Evolutionary conservation across 2,113 vertebrate species (phyloP), one percentile per base, ranked within the genome.

Genomic region (Phalacrocorax brasilianus): DNA sequence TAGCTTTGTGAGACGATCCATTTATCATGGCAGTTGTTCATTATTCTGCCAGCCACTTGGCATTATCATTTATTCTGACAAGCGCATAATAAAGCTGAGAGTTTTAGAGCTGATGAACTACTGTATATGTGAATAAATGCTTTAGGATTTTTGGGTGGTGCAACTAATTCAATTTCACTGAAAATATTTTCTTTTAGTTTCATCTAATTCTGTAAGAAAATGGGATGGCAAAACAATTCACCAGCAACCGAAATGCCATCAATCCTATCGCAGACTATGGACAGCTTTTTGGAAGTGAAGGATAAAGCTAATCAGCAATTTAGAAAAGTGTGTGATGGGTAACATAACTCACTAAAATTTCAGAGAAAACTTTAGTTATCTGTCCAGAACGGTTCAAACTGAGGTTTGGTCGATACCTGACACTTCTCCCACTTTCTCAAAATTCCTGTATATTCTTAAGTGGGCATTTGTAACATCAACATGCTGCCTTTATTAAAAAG

Each of bases 21-120:
- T 96, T 96, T 92, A 86, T 88, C 72, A 70, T 80, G 91, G 91
- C 89, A 97, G 89, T 96, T 89, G 90, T 95, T 97, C 92, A 94
- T 96, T 97, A 92, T 93, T 89, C 89, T 96, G 92, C 88, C 95
- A 97, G 85, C 77, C 71, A 40, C 81, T 92, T 96, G 91, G 93
- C 74, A 63, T 97, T 97, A 95, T 97, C 84, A 95, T 82, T 96
- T 95, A 94, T 93, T 67, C 93, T 97, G 96, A 96, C 96, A 96
- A 75, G 95, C 17, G 12, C 85, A 89, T 97, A 94, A 97, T 94
- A 84, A 91, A 87, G 50, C 58, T 2, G 50, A 83, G 82, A 91
- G 53, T 84, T 94, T 80, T 72, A 55, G 67, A 95, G 89, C 87
- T 95, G 97, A 87, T 95, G 70, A 97, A 72, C 87, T 91, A 26